phyloP scores from a whole-genome alignment of 2,113 vertebrate genomes.

The western clawed frog (Xenopus tropicalis) region DNA sequence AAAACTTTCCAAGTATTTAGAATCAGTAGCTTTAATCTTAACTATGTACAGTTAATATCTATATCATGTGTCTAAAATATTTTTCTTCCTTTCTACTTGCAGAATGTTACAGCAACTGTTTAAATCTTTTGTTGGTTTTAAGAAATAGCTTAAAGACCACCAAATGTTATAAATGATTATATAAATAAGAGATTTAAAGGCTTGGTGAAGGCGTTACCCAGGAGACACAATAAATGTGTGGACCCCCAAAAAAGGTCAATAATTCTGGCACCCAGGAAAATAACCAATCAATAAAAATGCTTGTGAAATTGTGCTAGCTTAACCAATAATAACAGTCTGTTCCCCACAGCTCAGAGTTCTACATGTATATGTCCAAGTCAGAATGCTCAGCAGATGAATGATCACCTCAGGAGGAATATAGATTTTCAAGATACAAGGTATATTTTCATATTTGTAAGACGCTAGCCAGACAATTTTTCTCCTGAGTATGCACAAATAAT shows the following conservation, averaged over 20 bases:
- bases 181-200: too few relatives aligned
- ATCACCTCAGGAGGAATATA: not conserved
- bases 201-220: too few relatives aligned
- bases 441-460: not conserved
- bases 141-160: too few relatives aligned
- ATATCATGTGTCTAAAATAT: too few relatives aligned
- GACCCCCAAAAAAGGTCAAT: not conserved
- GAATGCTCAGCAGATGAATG: not conserved
- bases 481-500: not conserved
- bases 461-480: not conserved
- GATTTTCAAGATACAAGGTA: not conserved
- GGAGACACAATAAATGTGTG: not conserved
- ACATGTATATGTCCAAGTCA: not conserved
- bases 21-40: too few relatives aligned
- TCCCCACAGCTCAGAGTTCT: not conserved
- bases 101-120: too few relatives aligned
- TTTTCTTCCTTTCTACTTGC: too few relatives aligned
- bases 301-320: not conserved
- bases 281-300: not conserved
- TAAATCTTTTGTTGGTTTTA: too few relatives aligned
- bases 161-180: too few relatives aligned
- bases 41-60: too few relatives aligned
- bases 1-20: too few relatives aligned
- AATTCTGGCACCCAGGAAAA: not conserved
- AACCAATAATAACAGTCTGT: not conserved